These are phyloP conservation scores for Epistrophella euchroma DNA, from an alignment of 2,888 invertebrate species.

Conservation along the genomic window DNA sequence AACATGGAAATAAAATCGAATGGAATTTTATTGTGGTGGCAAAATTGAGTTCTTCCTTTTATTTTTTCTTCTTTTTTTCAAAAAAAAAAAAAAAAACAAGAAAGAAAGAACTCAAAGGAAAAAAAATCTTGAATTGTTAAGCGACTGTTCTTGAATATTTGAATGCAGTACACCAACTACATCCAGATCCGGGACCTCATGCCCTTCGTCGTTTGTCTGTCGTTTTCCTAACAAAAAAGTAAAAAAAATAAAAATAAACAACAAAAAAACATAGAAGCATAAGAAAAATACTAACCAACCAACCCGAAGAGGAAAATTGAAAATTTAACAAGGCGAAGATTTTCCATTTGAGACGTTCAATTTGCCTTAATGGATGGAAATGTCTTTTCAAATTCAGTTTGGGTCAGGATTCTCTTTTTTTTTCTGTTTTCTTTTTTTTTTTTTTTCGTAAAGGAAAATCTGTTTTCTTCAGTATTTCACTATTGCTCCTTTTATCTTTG, in stretches of 20 bases:
- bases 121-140: constrained; percentile 32
- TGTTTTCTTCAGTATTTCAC: constrained; percentile 58
- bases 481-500: constrained; percentile 53
- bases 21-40: constrained; percentile 76
- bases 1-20: constrained; percentile 75
- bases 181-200: constrained; percentile 22
- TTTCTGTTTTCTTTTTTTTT: background rate
- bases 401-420: constrained; percentile 69
- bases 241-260: background rate
- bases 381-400: constrained; percentile 76
- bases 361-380: constrained; percentile 77
- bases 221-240: constrained; percentile 6
- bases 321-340: constrained; percentile 77
- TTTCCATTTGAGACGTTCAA: constrained; percentile 77
- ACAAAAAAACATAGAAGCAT: constrained; percentile 21
- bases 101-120: background rate
- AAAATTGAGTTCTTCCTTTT: constrained; percentile 68
- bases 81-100: background rate
- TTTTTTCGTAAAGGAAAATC: constrained; percentile 46
- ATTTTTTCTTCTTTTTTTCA: background rate
- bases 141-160: constrained; percentile 46
- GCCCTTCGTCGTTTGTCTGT: constrained; percentile 26
- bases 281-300: constrained; percentile 21
- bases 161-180: constrained; percentile 16
- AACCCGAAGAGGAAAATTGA: constrained; percentile 68